phyloP scores from a whole-genome alignment of 2,888 invertebrate species.

The Miltochrista miniata region DNA sequence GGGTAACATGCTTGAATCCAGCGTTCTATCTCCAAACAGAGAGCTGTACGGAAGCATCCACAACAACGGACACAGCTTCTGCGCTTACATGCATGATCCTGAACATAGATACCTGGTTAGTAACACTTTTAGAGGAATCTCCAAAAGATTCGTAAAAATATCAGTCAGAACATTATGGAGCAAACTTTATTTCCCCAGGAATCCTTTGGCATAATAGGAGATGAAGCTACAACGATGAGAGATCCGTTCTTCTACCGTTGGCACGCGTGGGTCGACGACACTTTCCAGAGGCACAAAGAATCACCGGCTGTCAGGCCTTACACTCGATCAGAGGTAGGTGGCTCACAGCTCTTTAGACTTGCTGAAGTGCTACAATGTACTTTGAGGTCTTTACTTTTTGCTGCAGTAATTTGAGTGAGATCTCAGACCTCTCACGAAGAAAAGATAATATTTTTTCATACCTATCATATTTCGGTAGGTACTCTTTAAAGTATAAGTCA shows the following conservation, averaged over 20 bases:
- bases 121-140: too few relatives aligned
- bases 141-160: too few relatives aligned
- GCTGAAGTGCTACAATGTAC: too few relatives aligned
- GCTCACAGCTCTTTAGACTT: too few relatives aligned
- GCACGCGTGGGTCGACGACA: conserved; percentile 90
- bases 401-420: too few relatives aligned
- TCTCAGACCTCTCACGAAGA: too few relatives aligned
- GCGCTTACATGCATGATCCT: conserved; percentile 90
- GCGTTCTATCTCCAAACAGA: conserved; percentile 85
- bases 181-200: conserved; percentile 81
- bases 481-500: too few relatives aligned
- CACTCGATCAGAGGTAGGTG: conserved; percentile 62
- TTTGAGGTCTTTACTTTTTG: too few relatives aligned
- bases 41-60: conserved; percentile 88
- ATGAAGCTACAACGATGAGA: conserved; percentile 92
- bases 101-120: conserved; percentile 87
- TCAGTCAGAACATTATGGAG: too few relatives aligned
- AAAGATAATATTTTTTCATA: too few relatives aligned
- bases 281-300: conserved; percentile 89
- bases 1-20: conserved; percentile 89
- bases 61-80: conserved; percentile 88
- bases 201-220: conserved; percentile 90
- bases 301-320: conserved; percentile 64
- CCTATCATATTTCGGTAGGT: too few relatives aligned
- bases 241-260: conserved; percentile 94